Evolutionary conservation across 2,797 vertebrate species (phyloP).

Genomic region (Acrossocheilus fasciatus): DNA sequence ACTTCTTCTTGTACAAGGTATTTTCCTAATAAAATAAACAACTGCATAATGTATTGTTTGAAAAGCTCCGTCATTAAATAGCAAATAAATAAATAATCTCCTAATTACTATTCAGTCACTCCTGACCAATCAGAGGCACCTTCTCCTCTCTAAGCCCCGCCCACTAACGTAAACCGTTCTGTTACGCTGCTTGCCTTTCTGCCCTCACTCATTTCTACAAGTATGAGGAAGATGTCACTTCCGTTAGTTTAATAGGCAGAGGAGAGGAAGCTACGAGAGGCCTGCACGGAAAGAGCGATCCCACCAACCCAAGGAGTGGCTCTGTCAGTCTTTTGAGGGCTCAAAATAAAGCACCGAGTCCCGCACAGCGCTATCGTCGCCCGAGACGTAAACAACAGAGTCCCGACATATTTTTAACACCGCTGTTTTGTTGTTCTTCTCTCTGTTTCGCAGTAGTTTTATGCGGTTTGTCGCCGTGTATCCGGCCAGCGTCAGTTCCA

Average conservation of each 20-base stretch:
- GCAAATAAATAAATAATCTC: background rate
- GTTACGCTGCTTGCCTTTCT: background rate
- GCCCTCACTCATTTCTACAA: background rate
- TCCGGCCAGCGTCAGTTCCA: conserved; percentile 40
- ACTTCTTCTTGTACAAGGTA: background rate
- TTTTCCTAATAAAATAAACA: background rate
- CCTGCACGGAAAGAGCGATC: conserved; percentile 53
- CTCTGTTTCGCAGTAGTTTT: background rate
- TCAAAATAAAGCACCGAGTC: background rate
- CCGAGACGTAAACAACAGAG: background rate
- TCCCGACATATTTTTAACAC: background rate
- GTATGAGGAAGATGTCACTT: conserved; percentile 14
- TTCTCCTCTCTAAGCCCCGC: background rate
- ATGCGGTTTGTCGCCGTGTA: conserved; percentile 24
- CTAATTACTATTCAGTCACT: background rate
- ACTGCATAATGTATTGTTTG: background rate
- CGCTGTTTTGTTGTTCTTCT: background rate
- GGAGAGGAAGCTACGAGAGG: conserved; percentile 65
- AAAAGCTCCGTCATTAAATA: background rate
- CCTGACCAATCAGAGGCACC: background rate
- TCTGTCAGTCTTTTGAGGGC: background rate
- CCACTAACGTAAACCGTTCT: fast-evolving
- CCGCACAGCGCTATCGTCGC: background rate
- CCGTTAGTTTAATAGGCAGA: conserved; percentile 22
- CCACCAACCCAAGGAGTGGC: conserved; percentile 37